Conservation (phyloP, 1,140 invertebrate genomes). For the Pseudomyrmex sp. region DNA sequence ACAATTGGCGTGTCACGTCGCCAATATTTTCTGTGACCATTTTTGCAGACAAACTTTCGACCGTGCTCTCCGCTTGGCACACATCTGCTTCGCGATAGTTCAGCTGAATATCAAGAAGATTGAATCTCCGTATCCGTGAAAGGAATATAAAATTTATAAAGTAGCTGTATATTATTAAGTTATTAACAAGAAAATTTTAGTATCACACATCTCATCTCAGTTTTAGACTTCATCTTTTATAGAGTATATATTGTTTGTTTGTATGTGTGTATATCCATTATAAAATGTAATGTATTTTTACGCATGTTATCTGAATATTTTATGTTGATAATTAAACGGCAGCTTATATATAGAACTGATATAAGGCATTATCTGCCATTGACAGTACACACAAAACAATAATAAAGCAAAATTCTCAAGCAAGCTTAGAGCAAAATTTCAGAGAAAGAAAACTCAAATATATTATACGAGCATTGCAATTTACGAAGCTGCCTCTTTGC, state of each 20-base stretch:
- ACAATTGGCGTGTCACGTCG: slow-evolving; percentile 49
- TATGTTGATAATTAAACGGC: too few relatives aligned
- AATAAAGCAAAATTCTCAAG: background rate
- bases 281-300: too few relatives aligned
- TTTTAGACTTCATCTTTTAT: too few relatives aligned
- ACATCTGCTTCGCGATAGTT: background rate
- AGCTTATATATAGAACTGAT: too few relatives aligned
- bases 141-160: background rate
- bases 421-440: slow-evolving; percentile 23
- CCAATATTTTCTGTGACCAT: slow-evolving; percentile 37
- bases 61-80: background rate
- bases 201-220: too few relatives aligned
- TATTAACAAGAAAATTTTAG: too few relatives aligned
- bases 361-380: background rate
- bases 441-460: slow-evolving; percentile 35
- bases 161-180: background rate
- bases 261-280: too few relatives aligned
- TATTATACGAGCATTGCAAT: slow-evolving; percentile 19
- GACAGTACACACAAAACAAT: background rate
- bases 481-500: background rate
- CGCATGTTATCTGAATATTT: too few relatives aligned
- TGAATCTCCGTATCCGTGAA: background rate
- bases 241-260: too few relatives aligned
- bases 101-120: slow-evolving; percentile 5
- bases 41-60: slow-evolving; percentile 28